A percentile compares a stretch with the other conserved stretches of the same genome.
These are phyloP conservation scores for Otis tarda DNA, from an alignment of 2,113 vertebrate species.

Conservation along the genomic window DNA sequence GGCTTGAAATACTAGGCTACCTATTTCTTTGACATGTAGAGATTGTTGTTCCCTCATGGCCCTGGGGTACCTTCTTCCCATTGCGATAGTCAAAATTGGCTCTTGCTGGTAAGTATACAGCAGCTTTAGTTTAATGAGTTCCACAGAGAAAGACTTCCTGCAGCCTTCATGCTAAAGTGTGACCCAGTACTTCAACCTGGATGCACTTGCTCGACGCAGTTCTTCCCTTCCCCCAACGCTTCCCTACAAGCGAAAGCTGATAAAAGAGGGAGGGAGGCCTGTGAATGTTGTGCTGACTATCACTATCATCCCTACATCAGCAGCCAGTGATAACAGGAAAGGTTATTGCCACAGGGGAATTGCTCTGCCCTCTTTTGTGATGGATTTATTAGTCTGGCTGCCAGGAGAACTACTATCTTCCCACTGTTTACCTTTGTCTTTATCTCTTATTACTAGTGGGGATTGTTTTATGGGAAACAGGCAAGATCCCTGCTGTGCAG, in stretches of 20 bases:
- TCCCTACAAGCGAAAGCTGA: not conserved
- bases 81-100: not conserved
- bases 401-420: not conserved
- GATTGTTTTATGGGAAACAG: not conserved
- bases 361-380: not conserved
- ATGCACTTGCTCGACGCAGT: not conserved
- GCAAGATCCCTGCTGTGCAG: not conserved
- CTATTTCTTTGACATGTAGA: not conserved
- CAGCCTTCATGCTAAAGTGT: not conserved
- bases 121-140: not conserved
- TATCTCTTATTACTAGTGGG: not conserved
- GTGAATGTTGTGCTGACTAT: not conserved
- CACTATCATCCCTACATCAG: not conserved
- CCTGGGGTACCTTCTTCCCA: not conserved
- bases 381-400: slow-evolving; percentile 16
- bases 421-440: not conserved
- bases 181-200: not conserved
- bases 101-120: not conserved
- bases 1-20: not conserved
- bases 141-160: not conserved
- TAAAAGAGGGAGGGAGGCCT: not conserved
- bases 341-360: not conserved
- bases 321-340: slow-evolving; percentile 5
- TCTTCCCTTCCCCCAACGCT: not conserved
- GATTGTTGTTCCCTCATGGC: not conserved